Evolutionary conservation across 2,113 vertebrate genomes (phyloP), one percentile per base, ranked within the genome.

Genomic region (Mionectes macconnelli): DNA sequence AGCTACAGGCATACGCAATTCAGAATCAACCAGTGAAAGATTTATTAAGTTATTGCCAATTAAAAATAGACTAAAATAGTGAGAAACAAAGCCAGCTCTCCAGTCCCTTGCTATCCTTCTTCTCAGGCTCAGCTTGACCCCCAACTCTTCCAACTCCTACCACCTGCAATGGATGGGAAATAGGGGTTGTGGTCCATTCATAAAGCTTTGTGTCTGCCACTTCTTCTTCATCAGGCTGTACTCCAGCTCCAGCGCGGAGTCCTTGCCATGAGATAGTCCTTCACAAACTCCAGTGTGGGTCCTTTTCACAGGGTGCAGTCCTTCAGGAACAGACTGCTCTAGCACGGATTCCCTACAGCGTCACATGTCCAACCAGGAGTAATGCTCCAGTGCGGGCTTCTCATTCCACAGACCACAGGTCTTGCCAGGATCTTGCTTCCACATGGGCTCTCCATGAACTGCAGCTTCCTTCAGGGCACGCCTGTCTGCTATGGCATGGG

Each of bases 191-290:
- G 22, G 16, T 76, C 15, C 49, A 28, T 44, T 92, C 3, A 35
- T 44, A 44, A 72, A 0, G 0, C 22, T 49, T 59, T 49, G 14
- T 56, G 23, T 47, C 21, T 10, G 4, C 13, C 7, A 4, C 6
- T 44, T 16, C n/a, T 35, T 63, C n/a, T 33, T 68, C 31, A 27
- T 66, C 18, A 30, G 23, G 6, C 16, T 59, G 16, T 83, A 55
- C 4, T 18, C 10, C 25, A 42, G 23, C 20, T 91, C 33, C 72
- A 60, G 4, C 22, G 42, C 27, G 50, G 12, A 83, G 25, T 17
- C 5, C 16, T 8, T 69, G 31, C 4, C 7, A 40, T 30, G 13
- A 10, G 16, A 52, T 30, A 45, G 59, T 59, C 21, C 39, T 73
- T 59, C 35, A 45, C 5, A 24, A 68, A 53, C 11, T 68, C n/a